These are phyloP conservation scores for Psilopogon haemacephalus DNA, from an alignment of 2,113 vertebrate species.

Conservation along the genomic window DNA sequence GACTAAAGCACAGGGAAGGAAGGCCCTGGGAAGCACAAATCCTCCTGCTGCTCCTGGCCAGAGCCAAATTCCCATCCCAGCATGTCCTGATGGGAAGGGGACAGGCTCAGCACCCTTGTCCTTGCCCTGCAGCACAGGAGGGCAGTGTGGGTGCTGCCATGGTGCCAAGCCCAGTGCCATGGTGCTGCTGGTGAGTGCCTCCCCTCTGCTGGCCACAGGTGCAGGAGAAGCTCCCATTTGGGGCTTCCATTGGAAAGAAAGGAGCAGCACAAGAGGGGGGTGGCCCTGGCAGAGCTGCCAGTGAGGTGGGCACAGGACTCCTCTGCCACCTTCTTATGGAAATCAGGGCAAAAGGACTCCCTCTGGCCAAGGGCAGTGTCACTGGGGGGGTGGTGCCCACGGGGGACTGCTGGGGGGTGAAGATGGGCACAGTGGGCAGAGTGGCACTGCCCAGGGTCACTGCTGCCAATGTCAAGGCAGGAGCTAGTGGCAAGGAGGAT, in stretches of 20 bases:
- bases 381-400: accelerated
- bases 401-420: neutral
- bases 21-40: neutral
- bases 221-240: neutral
- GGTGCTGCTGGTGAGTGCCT: accelerated
- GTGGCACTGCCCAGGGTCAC: neutral
- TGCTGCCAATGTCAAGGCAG: neutral
- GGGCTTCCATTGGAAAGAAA: neutral
- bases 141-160: accelerated
- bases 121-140: no score
- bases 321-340: neutral
- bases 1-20: neutral
- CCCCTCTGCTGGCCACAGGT: accelerated
- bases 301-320: neutral
- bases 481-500: neutral
- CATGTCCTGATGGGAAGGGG: neutral
- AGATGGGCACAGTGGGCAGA: accelerated
- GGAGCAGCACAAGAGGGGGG: accelerated
- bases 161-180: neutral
- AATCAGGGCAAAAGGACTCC: neutral
- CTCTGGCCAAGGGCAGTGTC: neutral
- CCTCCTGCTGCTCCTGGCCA: neutral
- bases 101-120: neutral
- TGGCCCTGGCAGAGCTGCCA: neutral
- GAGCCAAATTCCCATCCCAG: neutral